phyloP scores from a whole-genome alignment of 2,888 invertebrate species.

The Colletes collaris region DNA sequence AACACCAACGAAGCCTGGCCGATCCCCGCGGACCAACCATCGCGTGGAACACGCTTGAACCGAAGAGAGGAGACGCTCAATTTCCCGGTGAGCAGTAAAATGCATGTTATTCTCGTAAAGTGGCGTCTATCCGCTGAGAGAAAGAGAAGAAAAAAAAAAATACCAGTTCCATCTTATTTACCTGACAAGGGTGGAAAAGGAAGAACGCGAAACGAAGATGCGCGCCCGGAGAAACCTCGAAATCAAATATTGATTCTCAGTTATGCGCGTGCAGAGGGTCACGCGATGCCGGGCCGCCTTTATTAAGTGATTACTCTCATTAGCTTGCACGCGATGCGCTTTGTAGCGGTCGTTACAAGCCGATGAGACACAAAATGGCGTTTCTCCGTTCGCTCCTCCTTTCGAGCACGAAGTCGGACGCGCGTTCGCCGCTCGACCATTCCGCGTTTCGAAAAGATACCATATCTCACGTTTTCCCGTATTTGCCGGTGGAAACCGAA shows the following conservation, averaged over 20 bases:
- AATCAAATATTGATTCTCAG: constrained; percentile 81
- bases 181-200: constrained; percentile 22
- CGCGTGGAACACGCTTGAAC: constrained; percentile 13
- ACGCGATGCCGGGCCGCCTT: constrained; percentile 78
- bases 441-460: not conserved
- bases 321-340: constrained; percentile 82
- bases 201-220: constrained; percentile 11
- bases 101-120: constrained; percentile 60
- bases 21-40: constrained; percentile 26
- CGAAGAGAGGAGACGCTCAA: constrained; percentile 22
- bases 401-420: not conserved
- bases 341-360: constrained; percentile 71
- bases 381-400: constrained; percentile 28
- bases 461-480: no score
- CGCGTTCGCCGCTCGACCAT: not conserved
- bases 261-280: constrained; percentile 69
- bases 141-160: constrained; percentile 17
- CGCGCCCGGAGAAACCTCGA: constrained; percentile 69
- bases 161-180: constrained; percentile 45
- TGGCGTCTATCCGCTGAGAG: constrained; percentile 27
- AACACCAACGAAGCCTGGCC: constrained; percentile 39
- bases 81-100: constrained; percentile 49
- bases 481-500: no score
- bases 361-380: constrained; percentile 72
- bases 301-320: constrained; percentile 83